Conservation (phyloP, 2,888 invertebrate species). For the Troglohyphantes excavatus region DNA sequence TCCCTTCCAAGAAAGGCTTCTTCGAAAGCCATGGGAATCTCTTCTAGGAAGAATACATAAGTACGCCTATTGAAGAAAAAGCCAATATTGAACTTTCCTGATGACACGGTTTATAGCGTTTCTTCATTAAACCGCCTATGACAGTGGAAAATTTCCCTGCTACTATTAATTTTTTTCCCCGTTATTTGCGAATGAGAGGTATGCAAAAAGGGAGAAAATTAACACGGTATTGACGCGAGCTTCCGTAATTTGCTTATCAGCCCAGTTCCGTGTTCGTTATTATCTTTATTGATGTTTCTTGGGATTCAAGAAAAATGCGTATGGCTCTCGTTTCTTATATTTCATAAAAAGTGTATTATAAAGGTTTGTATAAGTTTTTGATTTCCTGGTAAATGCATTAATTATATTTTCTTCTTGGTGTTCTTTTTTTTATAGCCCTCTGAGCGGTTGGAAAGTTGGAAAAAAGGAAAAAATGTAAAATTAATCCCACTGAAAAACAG, state of each 20-base stretch:
- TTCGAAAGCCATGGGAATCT: background rate
- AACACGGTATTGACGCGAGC: background rate
- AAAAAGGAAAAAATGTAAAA: too few species aligned
- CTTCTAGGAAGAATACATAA: background rate
- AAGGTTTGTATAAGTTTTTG: background rate
- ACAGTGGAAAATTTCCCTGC: background rate
- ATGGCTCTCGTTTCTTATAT: background rate
- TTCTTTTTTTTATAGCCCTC: too few species aligned
- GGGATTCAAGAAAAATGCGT: background rate
- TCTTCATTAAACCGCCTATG: background rate
- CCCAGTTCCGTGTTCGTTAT: background rate
- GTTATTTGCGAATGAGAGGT: background rate
- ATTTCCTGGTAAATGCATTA: background rate
- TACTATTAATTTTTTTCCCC: background rate
- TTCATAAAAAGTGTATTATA: background rate
- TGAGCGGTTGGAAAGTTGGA: too few species aligned
- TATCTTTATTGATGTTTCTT: conserved; percentile 1
- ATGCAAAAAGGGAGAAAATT: background rate
- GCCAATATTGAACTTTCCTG: conserved; percentile 23
- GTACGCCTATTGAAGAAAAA: conserved; percentile 6
- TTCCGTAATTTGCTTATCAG: background rate
- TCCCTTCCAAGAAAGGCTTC: background rate
- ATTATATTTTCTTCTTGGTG: background rate
- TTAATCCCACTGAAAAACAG: too few species aligned
- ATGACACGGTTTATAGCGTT: conserved; percentile 34